Evolutionary conservation across 1,140 invertebrate genomes (phyloP), one percentile per base, ranked within the genome.

Genomic region (Bombus confusus): DNA sequence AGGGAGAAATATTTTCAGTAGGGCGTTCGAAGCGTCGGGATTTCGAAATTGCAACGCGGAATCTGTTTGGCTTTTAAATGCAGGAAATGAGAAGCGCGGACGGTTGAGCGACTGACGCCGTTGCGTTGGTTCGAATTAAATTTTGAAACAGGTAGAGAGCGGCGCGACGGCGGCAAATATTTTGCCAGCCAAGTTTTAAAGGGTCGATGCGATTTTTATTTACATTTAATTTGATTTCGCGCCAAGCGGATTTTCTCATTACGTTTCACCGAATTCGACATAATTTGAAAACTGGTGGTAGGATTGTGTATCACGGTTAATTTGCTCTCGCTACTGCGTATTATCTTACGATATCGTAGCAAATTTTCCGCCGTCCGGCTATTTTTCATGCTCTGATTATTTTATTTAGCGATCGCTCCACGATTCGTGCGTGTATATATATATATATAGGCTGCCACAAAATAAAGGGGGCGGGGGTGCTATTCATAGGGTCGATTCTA

Each of bases 161-260:
- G 28, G 0, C 31, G 28, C 12, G 18, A 34, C 39, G 25, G 2
- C 3, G 18, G 34, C 57, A 83, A 83, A 79, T 72, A 52, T 77
- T 57, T 77, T 39, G 74, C 22, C 34, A n/a, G 52, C 25, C 57
- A 5, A 10, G 75, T 28, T 31, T 71, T 41, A 76, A 62, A 9
- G 13, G 52, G 18, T 9, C 9, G 18, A 18, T 37, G 28, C 15
- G 34, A 57, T 76, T 83, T 77, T 77, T 77, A 83, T 83, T 77
- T 78, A 22, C 82, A 9, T 83, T 77, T 78, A 52, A 78, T 83
- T 78, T 9, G 34, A 76, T 57, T 12, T 25, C 25, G 13, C 15
- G 64, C 28, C 68, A 59, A 8, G 9, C 74, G 34, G 5, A 25
- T 68, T 68, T 37, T 68, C 47, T 66, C 47, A 18, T 41, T 5